Conservation (phyloP, 2,113 vertebrate genomes). For the Mormyrus lacerda region DNA sequence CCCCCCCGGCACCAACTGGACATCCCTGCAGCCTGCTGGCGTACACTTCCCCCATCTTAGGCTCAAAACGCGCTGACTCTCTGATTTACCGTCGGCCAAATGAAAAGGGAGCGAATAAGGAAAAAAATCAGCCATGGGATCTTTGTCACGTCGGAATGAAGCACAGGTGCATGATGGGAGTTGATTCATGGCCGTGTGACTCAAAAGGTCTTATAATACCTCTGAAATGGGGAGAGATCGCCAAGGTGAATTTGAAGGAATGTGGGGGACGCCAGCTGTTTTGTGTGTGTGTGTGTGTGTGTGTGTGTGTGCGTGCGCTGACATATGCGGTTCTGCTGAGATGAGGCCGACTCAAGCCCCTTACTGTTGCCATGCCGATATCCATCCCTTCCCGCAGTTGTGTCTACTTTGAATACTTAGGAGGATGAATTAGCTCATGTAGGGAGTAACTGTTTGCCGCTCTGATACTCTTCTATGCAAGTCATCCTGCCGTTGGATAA, state of each 20-base stretch:
- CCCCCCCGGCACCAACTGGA: not conserved
- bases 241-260: not conserved
- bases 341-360: not conserved
- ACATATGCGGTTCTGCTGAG: not conserved
- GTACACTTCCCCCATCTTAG: not conserved
- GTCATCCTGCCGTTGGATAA: not conserved
- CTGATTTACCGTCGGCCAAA: not conserved
- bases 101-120: not conserved
- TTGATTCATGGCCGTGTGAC: not conserved
- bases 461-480: not conserved
- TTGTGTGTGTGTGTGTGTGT: not conserved
- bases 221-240: not conserved
- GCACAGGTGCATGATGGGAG: not conserved
- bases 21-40: not conserved
- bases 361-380: not conserved
- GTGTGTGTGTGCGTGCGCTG: not conserved
- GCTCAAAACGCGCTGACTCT: not conserved
- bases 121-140: not conserved
- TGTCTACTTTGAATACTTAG: not conserved
- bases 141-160: not conserved
- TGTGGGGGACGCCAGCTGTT: not conserved
- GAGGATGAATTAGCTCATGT: not conserved
- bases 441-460: not conserved
- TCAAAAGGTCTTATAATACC: slow-evolving; percentile 1
- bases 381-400: not conserved